Percentiles rank a stretch among this genome's conserved stretches.
Evolutionary conservation across 2,888 invertebrate species (phyloP).

Genomic region (Drosophila peninsularis): DNA sequence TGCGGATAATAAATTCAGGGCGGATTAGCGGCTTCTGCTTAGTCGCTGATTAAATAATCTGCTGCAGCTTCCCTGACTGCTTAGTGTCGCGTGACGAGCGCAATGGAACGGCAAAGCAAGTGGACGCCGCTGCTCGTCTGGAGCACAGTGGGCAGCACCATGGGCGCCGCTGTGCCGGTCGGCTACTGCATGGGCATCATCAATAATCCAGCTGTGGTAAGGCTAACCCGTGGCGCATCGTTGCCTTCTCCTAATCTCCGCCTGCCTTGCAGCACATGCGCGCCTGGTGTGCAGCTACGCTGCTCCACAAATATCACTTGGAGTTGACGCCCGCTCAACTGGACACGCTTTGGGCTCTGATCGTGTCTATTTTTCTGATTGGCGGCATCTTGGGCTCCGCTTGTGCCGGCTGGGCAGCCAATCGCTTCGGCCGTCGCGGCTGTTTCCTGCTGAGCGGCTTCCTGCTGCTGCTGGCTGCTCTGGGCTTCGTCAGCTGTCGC

Average conservation of each 20-base stretch:
- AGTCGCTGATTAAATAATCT: conserved; percentile 13
- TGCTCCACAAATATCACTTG: conserved; percentile 86
- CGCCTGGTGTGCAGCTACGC: conserved; percentile 89
- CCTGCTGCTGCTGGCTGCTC: conserved; percentile 41
- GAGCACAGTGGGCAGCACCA: conserved; percentile 54
- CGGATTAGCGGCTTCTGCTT: conserved; percentile 17
- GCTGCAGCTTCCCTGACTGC: not conserved
- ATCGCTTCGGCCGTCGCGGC: conserved; percentile 86
- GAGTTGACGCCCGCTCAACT: conserved; percentile 85
- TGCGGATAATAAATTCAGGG: conserved; percentile 34
- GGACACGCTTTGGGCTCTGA: conserved; percentile 90
- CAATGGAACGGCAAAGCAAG: conserved; percentile 16
- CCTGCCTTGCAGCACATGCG: conserved; percentile 86
- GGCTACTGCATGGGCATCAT: conserved; percentile 93
- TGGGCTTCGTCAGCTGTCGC: conserved; percentile 89
- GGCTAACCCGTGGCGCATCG: conserved; percentile 53
- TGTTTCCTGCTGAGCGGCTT: conserved; percentile 55
- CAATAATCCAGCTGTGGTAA: conserved; percentile 91
- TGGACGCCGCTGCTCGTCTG: conserved; percentile 53
- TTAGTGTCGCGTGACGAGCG: conserved; percentile 25
- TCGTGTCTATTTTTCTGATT: conserved; percentile 94
- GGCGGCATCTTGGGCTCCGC: conserved; percentile 95
- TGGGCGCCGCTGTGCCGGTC: conserved; percentile 90
- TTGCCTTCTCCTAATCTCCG: not conserved
- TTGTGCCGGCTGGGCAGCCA: conserved; percentile 90